Evolutionary conservation across 2,113 vertebrate species (phyloP).

Genomic region (Cercopithecus mona): DNA sequence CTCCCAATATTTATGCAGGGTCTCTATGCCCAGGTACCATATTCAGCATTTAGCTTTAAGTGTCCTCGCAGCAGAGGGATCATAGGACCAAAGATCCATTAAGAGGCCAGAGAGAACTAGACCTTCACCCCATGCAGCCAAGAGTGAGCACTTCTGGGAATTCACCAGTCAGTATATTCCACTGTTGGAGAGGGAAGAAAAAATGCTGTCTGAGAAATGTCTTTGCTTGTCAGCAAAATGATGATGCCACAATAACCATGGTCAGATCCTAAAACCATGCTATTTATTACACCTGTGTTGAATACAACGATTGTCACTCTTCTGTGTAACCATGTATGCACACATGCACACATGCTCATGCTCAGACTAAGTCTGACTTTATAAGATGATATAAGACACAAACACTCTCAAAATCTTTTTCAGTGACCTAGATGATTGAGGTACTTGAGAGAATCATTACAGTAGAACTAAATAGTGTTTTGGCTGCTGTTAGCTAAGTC

Average conservation of each 20-base stretch:
- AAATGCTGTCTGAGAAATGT: background rate
- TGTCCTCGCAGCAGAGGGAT: background rate
- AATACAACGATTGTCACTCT: background rate
- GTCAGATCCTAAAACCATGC: background rate
- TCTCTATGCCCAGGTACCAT: background rate
- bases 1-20: background rate
- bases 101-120: background rate
- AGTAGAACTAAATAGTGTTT: background rate
- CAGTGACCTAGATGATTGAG: background rate
- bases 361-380: background rate
- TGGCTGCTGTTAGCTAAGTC: background rate
- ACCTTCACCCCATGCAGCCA: fast-evolving
- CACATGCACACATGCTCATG: fast-evolving
- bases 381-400: background rate
- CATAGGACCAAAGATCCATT: background rate
- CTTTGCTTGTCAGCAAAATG: background rate
- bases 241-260: background rate
- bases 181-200: background rate
- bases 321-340: background rate
- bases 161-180: fast-evolving
- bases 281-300: background rate
- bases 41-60: background rate
- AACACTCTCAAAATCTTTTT: background rate
- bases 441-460: background rate
- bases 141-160: background rate